phyloP scores from a whole-genome alignment of 2,888 invertebrate species.

The Drosophila neotestacea region DNA sequence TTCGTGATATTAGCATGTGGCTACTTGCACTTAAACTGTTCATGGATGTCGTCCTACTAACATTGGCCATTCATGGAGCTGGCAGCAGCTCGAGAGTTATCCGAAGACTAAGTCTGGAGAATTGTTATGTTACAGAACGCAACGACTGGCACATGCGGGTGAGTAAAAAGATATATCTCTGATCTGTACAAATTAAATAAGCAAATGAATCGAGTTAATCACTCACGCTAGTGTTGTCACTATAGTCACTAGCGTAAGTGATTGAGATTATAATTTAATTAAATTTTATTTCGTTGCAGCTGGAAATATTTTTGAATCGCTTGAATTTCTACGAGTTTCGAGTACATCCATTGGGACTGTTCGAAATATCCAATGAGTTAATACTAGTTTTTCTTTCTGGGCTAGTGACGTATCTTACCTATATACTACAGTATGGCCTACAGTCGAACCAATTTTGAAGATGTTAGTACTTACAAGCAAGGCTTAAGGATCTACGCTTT shows the following conservation, averaged over 20 bases:
- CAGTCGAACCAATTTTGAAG: constrained; percentile 32
- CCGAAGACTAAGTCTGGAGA: constrained; percentile 54
- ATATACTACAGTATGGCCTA: constrained; percentile 55
- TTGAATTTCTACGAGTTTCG: constrained; percentile 64
- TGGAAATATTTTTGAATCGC: constrained; percentile 62
- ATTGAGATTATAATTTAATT: background rate
- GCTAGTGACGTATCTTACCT: constrained; percentile 62
- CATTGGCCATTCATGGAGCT: constrained; percentile 56
- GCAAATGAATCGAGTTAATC: constrained; percentile 1
- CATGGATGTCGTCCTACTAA: constrained; percentile 55
- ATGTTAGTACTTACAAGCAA: no score
- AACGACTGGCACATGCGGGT: constrained; percentile 58
- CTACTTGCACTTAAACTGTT: constrained; percentile 37
- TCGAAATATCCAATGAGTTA: constrained; percentile 66
- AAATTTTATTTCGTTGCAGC: constrained; percentile 37
- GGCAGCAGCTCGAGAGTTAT: constrained; percentile 44
- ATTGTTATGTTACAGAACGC: constrained; percentile 45
- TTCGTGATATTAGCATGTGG: constrained; percentile 14
- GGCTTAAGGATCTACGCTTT: no score
- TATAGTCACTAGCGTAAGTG: background rate
- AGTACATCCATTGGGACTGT: constrained; percentile 59
- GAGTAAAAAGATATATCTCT: background rate
- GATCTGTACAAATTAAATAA: background rate
- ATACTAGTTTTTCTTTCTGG: constrained; percentile 60
- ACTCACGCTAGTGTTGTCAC: background rate